Base-by-base conservation (phyloP, 1,140 invertebrate species). In the Drosophila lini region DNA sequence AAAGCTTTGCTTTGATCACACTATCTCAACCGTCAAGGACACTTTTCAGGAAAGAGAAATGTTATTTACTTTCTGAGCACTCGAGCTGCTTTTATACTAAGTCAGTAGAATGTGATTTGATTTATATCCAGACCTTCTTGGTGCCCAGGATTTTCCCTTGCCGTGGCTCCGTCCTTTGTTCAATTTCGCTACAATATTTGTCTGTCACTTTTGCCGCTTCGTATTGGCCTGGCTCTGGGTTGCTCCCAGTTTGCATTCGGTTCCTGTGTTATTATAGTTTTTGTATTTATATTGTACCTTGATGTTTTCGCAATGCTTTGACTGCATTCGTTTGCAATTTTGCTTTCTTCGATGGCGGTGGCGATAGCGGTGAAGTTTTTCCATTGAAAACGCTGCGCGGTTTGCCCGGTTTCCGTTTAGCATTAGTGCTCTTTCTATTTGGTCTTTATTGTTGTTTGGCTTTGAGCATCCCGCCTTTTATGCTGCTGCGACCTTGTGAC, bases 291-390 rank as follows among this genome's bases (percentile, higher is more conserved):
- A 36, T 44, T 60, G 56, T 63, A 74, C 38, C 62, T 62, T 19
- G 47, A 58, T 60, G 32, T 50, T 57, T 64, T 48, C 31, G 56
- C 69, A 25, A 22, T 40, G 65, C 74, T 74, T 69, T 85, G 68
- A 67, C 36, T 81, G 82, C 78, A 78, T 81, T 85, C 74, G 68
- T 63, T 69, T 53, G 57, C 70, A 61, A 40, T 82, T 78, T 67
- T 45, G 38, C 76, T 48, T 41, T 48, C 11, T 36, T 13, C 50
- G 64, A 22, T 47, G 11, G 45, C 45, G 8, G 10, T 28, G 25
- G 22, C 50, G 64, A 22, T 47, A 11, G 45, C 45, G 8, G 10
- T 28, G 25, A 16, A 68, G 65, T 67, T 61, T 61, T 62, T 52
- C 52, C 38, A 15, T 16, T 10, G 9, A 52, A 19, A 22, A 58